Evolutionary conservation across 2,113 vertebrate genomes (phyloP).

Genomic region (Alligator mississippiensis): DNA sequence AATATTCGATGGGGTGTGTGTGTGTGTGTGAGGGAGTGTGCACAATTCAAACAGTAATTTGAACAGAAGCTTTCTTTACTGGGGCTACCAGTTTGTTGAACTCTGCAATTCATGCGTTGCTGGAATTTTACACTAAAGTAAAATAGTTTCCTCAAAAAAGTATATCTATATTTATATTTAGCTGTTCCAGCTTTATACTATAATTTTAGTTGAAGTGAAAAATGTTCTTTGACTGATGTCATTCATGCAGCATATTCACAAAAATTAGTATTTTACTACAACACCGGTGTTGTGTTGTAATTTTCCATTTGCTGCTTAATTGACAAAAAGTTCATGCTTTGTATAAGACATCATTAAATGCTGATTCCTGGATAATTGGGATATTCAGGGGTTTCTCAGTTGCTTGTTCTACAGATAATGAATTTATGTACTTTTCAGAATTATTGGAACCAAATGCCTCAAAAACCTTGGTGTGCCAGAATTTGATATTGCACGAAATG

Average conservation of each 20-base stretch:
- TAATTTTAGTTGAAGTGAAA: neutral
- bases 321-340: neutral
- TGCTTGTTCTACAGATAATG: neutral
- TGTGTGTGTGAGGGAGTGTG: too few relatives aligned
- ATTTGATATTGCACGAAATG: conserved; percentile 94
- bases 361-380: neutral
- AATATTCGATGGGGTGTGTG: too few relatives aligned
- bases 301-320: neutral
- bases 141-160: neutral
- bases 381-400: neutral
- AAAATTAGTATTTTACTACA: neutral
- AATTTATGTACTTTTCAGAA: conserved; percentile 67
- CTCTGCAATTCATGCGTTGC: neutral
- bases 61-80: neutral
- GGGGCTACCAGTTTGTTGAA: neutral
- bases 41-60: too few relatives aligned
- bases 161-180: neutral
- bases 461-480: conserved; percentile 84
- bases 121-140: neutral
- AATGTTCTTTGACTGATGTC: neutral
- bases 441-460: conserved; percentile 83
- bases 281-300: neutral
- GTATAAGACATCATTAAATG: fast-evolving
- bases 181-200: neutral
- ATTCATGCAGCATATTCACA: neutral